Conservation (phyloP, 2,113 vertebrate genomes). For the Polypterus senegalus region DNA sequence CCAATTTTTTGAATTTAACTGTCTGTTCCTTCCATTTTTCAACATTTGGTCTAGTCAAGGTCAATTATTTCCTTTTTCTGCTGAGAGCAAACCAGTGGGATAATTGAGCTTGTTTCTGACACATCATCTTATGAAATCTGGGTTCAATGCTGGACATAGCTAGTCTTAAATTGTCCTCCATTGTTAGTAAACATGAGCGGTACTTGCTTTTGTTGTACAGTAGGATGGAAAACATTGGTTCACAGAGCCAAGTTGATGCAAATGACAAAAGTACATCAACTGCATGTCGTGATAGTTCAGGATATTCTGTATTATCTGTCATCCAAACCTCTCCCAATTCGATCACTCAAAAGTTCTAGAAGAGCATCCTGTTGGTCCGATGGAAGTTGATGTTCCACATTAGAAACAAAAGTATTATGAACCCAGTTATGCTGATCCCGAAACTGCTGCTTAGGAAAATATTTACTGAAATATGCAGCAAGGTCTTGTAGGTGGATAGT, state of each 20-base stretch:
- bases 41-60: no score
- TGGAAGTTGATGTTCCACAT: not conserved
- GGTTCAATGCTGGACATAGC: not conserved
- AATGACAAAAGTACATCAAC: slow-evolving; percentile 3
- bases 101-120: not conserved
- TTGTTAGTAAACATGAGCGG: not conserved
- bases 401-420: not conserved
- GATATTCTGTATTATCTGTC: not conserved
- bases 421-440: not conserved
- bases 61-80: no score
- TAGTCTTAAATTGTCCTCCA: not conserved
- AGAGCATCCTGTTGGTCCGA: not conserved
- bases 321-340: not conserved
- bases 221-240: not conserved
- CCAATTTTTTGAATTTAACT: no score
- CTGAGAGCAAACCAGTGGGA: not conserved
- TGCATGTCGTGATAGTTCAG: not conserved
- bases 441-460: not conserved
- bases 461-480: not conserved
- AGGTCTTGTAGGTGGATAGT: not conserved
- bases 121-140: not conserved
- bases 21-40: no score
- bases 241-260: not conserved
- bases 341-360: not conserved
- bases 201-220: not conserved